Evolutionary conservation across 2,797 vertebrate species (phyloP), one percentile per base, ranked within the genome.

Genomic region (Hoplostethus atlanticus): DNA sequence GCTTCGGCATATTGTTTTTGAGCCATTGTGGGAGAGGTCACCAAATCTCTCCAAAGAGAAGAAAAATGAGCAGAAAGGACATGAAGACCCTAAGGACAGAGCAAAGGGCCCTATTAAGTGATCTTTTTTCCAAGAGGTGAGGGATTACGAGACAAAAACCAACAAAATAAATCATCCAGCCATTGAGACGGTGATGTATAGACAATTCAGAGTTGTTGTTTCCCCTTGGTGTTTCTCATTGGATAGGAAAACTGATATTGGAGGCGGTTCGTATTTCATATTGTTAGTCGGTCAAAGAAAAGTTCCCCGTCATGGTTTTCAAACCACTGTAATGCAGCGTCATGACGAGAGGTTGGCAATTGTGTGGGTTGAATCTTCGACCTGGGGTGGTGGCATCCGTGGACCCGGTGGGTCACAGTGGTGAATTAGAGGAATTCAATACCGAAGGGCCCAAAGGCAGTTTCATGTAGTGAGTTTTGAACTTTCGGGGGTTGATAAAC

Each of bases 391-490:
- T 68, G 17, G 31, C 60, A 21, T 72, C n/a, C 67, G 30, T 85
- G 66, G 84, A 77, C 60, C 58, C 21, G 28, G 52, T 6, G 64
- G 63, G 79, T 58, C n/a, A 13, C 54, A 73, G 55, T 57, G 40
- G 21, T 50, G 34, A 84, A 88, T 87, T 81, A 83, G 84, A 81
- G 73, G 46, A 87, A 84, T 79, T 73, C 38, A 85, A 91, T 80
- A 80, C 80, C 53, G 25, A 71, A 71, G 28, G 12, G n/a, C 80
- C 85, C 65, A 2, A 54, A 77, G 86, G 92, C 86, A 58, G 78
- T 87, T 90, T 90, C 78, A 52, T 80, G 21, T 71, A 77, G 28
- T 71, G 59, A 83, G 71, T 81, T 76, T 81, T 69, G 55, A 81
- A 64, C 38, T 65, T 46, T 54, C 53, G 56, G 71, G 65, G 44